phyloP scores from a whole-genome alignment of 2,797 vertebrate species.

The Spinibarbus caldwelli region DNA sequence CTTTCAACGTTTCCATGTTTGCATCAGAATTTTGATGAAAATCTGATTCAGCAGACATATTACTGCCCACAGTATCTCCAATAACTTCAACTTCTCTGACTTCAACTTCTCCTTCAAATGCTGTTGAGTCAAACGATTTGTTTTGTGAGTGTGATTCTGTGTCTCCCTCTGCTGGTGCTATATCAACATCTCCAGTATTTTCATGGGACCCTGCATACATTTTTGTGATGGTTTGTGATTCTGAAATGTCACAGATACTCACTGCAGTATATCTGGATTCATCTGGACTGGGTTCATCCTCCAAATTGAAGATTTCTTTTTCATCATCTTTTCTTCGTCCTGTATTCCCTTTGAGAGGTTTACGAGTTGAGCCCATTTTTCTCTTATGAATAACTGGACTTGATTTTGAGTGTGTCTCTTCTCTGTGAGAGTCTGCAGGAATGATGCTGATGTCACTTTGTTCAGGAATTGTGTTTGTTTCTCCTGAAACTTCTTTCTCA shows the following conservation, averaged over 20 bases:
- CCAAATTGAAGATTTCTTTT: too few species aligned
- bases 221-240: too few species aligned
- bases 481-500: neutral
- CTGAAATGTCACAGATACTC: too few species aligned
- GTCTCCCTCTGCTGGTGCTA: neutral
- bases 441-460: neutral
- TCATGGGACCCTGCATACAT: neutral
- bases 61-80: neutral
- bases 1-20: too few species aligned
- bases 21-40: too few species aligned
- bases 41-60: too few species aligned
- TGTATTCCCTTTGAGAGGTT: slow-evolving; percentile 28
- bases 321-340: neutral
- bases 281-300: too few species aligned
- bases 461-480: neutral
- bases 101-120: neutral
- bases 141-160: neutral
- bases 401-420: neutral
- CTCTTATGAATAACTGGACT: neutral
- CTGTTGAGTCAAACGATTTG: neutral
- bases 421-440: neutral
- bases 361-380: slow-evolving; percentile 35
- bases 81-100: neutral
- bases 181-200: neutral
- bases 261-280: too few species aligned